Conservation (phyloP, 2,797 vertebrate genomes). For the Cyprinella venusta region DNA sequence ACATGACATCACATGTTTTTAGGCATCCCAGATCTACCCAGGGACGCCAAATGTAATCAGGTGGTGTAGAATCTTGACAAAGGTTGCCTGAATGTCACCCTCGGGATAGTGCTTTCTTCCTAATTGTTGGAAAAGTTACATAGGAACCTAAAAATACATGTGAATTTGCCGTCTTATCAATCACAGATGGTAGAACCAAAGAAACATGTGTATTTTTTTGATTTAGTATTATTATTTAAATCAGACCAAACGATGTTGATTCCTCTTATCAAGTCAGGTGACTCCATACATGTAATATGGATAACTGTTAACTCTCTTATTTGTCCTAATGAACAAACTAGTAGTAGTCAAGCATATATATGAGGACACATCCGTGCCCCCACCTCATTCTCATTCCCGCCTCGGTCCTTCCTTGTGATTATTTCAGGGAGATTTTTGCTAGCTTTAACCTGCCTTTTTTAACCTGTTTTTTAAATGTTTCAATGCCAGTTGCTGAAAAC, state of each 20-base stretch:
- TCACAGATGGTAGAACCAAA: slow-evolving; percentile 72
- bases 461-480: slow-evolving; percentile 50
- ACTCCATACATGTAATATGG: background rate
- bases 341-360: background rate
- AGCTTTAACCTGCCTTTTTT: slow-evolving; percentile 59
- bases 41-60: slow-evolving; percentile 63
- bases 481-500: slow-evolving; percentile 80
- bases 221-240: background rate
- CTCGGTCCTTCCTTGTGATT: slow-evolving; percentile 46
- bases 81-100: slow-evolving; percentile 77
- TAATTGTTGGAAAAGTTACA: slow-evolving; percentile 88
- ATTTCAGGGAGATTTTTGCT: slow-evolving; percentile 64
- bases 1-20: slow-evolving; percentile 43
- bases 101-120: slow-evolving; percentile 94
- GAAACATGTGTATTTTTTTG: slow-evolving; percentile 55
- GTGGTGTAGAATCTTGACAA: slow-evolving; percentile 77
- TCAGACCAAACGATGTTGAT: slow-evolving; percentile 23
- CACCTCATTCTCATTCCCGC: too few relatives aligned
- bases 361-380: background rate
- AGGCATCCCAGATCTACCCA: slow-evolving; percentile 74
- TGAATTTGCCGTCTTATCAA: slow-evolving; percentile 58
- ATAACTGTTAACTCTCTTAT: slow-evolving; percentile 6
- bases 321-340: background rate
- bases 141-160: slow-evolving; percentile 69
- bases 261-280: slow-evolving; percentile 10